Percentiles rank a stretch among this genome's conserved stretches.
These are phyloP conservation scores for Erethizon dorsatum DNA, from an alignment of 2,797 vertebrate genomes.

Conservation along the genomic window DNA sequence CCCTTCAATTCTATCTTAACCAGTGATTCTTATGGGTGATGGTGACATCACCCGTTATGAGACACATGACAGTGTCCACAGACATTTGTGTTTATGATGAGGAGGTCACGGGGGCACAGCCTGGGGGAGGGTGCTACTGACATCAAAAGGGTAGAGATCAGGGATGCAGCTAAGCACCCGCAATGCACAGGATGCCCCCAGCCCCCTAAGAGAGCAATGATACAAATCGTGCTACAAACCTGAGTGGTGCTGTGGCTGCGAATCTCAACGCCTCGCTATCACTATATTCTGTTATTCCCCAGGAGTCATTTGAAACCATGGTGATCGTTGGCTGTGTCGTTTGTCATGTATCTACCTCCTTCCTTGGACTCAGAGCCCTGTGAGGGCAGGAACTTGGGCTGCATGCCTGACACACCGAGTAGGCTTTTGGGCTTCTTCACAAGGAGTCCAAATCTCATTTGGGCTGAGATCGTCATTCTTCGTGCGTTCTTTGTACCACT, in stretches of 20 bases:
- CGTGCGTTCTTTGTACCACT: rapidly evolving
- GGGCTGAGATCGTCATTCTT: no score
- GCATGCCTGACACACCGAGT: no score
- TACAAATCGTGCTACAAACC: not conserved
- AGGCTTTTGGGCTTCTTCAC: not conserved
- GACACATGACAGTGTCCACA: not conserved
- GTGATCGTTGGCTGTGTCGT: not conserved
- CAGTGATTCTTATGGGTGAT: not conserved
- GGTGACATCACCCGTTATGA: not conserved
- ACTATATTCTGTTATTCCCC: not conserved
- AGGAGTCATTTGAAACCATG: not conserved
- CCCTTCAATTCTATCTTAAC: not conserved
- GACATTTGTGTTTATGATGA: not conserved
- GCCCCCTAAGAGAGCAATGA: not conserved
- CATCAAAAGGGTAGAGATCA: not conserved
- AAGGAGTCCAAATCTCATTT: not conserved
- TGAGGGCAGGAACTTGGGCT: not conserved
- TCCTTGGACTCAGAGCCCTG: not conserved
- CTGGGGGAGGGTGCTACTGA: not conserved
- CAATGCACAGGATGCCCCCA: no score
- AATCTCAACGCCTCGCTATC: not conserved
- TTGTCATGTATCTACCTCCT: not conserved
- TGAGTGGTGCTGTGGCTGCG: not conserved
- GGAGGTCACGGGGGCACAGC: no score
- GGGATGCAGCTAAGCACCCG: not conserved